A percentile compares a stretch with the other conserved stretches of the same genome.
Evolutionary conservation across 2,113 vertebrate species (phyloP).

Genomic region (Corythornis madagascariensis): DNA sequence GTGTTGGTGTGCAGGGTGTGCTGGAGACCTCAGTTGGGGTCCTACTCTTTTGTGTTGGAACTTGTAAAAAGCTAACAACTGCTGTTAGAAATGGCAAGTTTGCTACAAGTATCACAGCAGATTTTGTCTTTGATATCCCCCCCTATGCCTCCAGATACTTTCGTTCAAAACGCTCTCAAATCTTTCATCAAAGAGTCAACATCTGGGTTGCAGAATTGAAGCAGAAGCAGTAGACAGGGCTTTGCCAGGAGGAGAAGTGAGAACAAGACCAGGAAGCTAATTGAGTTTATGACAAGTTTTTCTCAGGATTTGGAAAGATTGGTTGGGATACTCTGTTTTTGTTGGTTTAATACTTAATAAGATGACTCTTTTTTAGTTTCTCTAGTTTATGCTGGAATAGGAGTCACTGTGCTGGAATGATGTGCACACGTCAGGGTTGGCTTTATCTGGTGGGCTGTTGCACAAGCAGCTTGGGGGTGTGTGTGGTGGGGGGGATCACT

Average conservation of each 20-base stretch:
- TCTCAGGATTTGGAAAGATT: not conserved
- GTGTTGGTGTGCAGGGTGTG: not conserved
- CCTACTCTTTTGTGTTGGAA: not conserved
- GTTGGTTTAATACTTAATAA: not conserved
- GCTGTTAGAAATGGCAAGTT: not conserved
- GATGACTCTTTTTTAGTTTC: not conserved
- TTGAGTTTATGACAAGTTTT: not conserved
- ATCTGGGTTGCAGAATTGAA: not conserved
- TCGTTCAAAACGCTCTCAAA: not conserved
- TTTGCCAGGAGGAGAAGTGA: not conserved
- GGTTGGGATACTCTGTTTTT: not conserved
- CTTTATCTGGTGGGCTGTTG: not conserved
- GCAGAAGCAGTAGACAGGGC: not conserved
- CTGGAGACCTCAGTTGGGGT: not conserved
- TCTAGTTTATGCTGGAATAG: not conserved
- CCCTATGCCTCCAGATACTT: not conserved
- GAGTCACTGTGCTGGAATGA: not conserved
- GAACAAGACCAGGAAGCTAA: not conserved
- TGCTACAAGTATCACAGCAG: not conserved
- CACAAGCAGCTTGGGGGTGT: not conserved
- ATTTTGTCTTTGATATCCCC: not conserved
- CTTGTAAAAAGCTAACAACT: not conserved
- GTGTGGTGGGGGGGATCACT: not conserved
- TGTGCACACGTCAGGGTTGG: accelerated
- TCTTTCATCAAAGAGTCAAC: not conserved